A percentile compares a stretch with the other conserved stretches of the same genome.
phyloP scores from a whole-genome alignment of 2,113 vertebrate genomes.

The Hemicordylus capensis region DNA sequence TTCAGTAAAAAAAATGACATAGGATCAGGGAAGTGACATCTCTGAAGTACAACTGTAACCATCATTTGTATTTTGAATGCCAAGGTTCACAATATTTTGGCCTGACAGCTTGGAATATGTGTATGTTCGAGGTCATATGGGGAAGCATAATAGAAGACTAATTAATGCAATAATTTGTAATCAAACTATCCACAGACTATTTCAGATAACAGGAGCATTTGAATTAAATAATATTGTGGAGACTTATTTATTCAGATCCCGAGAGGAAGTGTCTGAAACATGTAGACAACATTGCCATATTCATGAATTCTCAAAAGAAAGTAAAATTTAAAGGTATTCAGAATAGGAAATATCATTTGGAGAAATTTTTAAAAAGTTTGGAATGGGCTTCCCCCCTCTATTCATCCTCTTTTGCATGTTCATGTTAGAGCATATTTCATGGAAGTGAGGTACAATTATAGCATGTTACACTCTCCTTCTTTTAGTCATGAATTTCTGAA shows the following conservation, averaged over 20 bases:
- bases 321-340: background rate
- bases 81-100: background rate
- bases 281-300: no score
- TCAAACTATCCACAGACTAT: conserved; percentile 3
- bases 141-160: background rate
- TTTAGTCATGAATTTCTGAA: conserved; percentile 43
- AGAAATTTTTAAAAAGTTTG: background rate
- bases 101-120: background rate
- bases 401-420: background rate
- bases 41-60: background rate
- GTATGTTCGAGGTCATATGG: background rate
- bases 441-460: background rate
- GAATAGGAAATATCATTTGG: background rate
- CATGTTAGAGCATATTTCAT: conserved; percentile 14
- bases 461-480: conserved; percentile 10
- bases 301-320: background rate
- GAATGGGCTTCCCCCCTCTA: background rate
- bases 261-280: background rate
- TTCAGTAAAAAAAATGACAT: background rate
- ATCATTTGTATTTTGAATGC: background rate
- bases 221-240: background rate
- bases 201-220: background rate
- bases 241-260: background rate
- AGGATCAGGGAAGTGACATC: background rate
- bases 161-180: background rate